Evolutionary conservation across 2,797 vertebrate genomes (phyloP), one percentile per base, ranked within the genome.

Genomic region (Peromyscus eremicus): DNA sequence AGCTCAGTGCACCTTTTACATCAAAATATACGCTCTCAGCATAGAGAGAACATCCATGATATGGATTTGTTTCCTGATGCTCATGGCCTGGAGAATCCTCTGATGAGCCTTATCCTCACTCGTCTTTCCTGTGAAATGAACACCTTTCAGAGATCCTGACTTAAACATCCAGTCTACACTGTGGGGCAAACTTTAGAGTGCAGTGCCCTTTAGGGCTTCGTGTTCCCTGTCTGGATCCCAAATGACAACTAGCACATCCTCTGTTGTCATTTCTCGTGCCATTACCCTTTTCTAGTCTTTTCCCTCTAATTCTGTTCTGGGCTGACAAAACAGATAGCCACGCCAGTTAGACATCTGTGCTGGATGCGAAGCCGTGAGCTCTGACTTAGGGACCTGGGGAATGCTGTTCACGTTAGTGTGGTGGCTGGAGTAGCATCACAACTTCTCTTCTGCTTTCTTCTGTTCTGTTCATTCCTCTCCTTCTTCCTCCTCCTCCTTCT

Each of bases 231-330:
- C 46, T 88, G 43, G 19, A 66, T 40, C 46, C 40, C 49, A 79
- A 32, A 91, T 88, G 85, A 37, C 76, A 84, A 32, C 19, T 83
- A 43, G 82, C n/a, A 55, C 9, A 46, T 80, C 92, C 89, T 92
- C 81, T 83, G 5, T 81, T 86, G 27, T 84, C 75, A 40, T 75
- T 88, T 76, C 5, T 27, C 40, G n/a, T 92, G 76, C 40, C 16
- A 19, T 73, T 52, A 57, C 13, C 57, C 89, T 40, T 17, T 57
- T 52, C 55, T 66, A 70, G 23, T 32, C 49, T 88, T 86, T 94
- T 66, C 85, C 91, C 85, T 73, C 85, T 91, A 85, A 89, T 81
- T 89, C 80, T 89, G 12, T 90, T 96, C 64, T 60, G 77, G 76
- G 49, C 49, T 87, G 49, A 92, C 32, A 91, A 75, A 82, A n/a